phyloP scores from a whole-genome alignment of 1,140 invertebrate species.

The Marisa cornuarietis region DNA sequence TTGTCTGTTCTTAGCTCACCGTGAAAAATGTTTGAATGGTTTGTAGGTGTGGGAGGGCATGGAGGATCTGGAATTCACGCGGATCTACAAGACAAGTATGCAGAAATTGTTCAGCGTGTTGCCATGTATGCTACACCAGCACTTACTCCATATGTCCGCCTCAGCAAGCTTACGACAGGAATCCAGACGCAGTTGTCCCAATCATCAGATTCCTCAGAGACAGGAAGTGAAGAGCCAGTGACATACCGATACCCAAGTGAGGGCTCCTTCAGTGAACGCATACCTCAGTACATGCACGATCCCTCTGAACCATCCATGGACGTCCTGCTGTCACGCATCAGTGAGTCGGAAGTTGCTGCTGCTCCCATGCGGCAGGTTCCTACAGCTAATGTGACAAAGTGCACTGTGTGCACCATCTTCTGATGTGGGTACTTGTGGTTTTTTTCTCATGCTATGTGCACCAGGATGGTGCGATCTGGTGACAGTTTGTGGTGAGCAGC shows the following conservation, averaged over 20 bases:
- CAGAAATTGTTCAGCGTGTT: constrained; percentile 62
- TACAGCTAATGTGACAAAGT: constrained; percentile 40
- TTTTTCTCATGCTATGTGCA: no score
- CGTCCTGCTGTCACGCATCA: constrained; percentile 30
- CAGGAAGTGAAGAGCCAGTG: neutral
- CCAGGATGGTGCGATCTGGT: no score
- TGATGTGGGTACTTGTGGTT: constrained; percentile 7
- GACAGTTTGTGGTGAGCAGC: no score
- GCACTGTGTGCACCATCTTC: constrained; percentile 48
- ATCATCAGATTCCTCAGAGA: neutral
- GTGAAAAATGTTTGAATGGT: neutral
- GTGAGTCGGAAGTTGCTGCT: constrained; percentile 18
- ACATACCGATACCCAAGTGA: constrained; percentile 8
- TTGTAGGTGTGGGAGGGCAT: constrained; percentile 67
- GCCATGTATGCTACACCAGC: constrained; percentile 46
- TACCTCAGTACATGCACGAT: constrained; percentile 6
- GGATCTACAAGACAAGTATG: constrained; percentile 65
- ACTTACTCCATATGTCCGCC: constrained; percentile 38
- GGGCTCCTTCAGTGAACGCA: constrained; percentile 28
- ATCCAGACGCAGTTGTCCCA: neutral
- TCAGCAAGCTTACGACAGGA: neutral
- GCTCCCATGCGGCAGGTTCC: constrained; percentile 30
- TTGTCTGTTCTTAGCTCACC: neutral
- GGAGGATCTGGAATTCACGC: constrained; percentile 67
- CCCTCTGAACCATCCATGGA: constrained; percentile 29